A percentile compares a stretch with the other conserved stretches of the same genome.
These are phyloP conservation scores for Sapajus apella DNA, from an alignment of 2,113 vertebrate species.

Conservation along the genomic window DNA sequence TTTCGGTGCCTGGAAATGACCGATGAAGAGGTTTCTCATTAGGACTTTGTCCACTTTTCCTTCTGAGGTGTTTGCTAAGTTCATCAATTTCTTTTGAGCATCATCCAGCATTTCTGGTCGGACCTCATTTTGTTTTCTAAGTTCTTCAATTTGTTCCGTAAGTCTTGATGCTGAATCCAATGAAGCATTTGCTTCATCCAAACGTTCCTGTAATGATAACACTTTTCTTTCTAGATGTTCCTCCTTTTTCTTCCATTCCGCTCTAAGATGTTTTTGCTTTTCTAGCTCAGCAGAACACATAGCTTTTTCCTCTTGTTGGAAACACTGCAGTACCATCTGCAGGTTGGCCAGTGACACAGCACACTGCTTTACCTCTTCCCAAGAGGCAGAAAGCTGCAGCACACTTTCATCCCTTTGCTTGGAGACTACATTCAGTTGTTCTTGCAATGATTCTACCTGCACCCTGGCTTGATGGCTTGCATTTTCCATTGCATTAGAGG, in stretches of 20 bases:
- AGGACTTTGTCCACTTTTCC: conserved; percentile 97
- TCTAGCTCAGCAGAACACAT: conserved; percentile 94
- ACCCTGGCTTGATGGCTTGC: conserved; percentile 96
- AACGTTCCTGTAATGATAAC: conserved; percentile 90
- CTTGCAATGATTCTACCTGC: conserved; percentile 97
- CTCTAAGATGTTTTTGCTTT: too few species aligned
- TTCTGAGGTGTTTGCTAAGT: conserved; percentile 94
- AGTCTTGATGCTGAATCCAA: conserved; percentile 96
- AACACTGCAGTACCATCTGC: conserved; percentile 99
- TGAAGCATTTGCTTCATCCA: conserved; percentile 91
- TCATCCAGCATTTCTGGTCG: conserved; percentile 97
- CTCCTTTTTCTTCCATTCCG: too few species aligned
- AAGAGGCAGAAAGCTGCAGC: conserved; percentile 87
- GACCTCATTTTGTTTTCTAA: conserved; percentile 89
- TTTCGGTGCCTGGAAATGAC: conserved; percentile 96
- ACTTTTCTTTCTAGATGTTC: conserved; percentile 86
- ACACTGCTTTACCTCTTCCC: conserved; percentile 96
- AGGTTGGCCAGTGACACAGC: conserved; percentile 96
- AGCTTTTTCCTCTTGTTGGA: conserved; percentile 98
- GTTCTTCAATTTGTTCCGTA: conserved; percentile 93
- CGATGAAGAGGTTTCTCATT: conserved; percentile 96
- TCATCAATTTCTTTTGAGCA: conserved; percentile 93
- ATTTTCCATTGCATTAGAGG: conserved; percentile 93
- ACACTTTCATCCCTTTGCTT: conserved; percentile 92
- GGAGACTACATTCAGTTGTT: conserved; percentile 91